phyloP scores from a whole-genome alignment of 2,888 invertebrate genomes.

The Crossocerus cetratus region DNA sequence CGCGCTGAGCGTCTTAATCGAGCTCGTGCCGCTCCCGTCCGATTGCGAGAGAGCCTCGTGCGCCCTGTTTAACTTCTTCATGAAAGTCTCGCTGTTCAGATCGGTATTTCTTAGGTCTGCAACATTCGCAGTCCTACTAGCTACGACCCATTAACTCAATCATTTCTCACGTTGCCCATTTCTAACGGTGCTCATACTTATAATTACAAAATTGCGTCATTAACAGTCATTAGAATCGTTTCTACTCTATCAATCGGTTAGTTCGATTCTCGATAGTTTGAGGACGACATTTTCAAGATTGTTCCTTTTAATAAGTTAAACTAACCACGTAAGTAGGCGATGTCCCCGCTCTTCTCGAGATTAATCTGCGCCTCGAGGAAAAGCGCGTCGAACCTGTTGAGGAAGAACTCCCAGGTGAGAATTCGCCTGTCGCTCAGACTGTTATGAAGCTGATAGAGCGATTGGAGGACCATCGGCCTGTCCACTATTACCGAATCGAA shows the following conservation, averaged over 20 bases:
- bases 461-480: slow-evolving; percentile 96
- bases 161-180: background rate
- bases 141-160: background rate
- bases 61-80: slow-evolving; percentile 91
- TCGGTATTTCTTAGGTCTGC: slow-evolving; percentile 93
- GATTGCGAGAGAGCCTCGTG: slow-evolving; percentile 91
- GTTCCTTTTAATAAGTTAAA: too few relatives aligned
- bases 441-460: slow-evolving; percentile 95
- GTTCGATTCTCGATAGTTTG: too few relatives aligned
- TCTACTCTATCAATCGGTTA: too few relatives aligned
- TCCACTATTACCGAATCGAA: slow-evolving; percentile 98
- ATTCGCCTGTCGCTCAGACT: slow-evolving; percentile 93
- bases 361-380: slow-evolving; percentile 97
- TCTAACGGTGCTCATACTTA: background rate
- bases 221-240: too few relatives aligned
- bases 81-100: slow-evolving; percentile 89
- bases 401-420: slow-evolving; percentile 98
- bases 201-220: background rate
- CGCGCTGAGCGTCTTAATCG: slow-evolving; percentile 88
- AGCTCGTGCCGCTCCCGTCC: slow-evolving; percentile 81
- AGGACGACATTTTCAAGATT: too few relatives aligned
- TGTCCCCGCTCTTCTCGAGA: slow-evolving; percentile 90
- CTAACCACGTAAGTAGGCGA: slow-evolving; percentile 88
- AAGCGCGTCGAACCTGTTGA: slow-evolving; percentile 96
- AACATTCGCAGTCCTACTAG: slow-evolving; percentile 38